Conservation (phyloP, 2,888 invertebrate species). For the Epirrita christyi region DNA sequence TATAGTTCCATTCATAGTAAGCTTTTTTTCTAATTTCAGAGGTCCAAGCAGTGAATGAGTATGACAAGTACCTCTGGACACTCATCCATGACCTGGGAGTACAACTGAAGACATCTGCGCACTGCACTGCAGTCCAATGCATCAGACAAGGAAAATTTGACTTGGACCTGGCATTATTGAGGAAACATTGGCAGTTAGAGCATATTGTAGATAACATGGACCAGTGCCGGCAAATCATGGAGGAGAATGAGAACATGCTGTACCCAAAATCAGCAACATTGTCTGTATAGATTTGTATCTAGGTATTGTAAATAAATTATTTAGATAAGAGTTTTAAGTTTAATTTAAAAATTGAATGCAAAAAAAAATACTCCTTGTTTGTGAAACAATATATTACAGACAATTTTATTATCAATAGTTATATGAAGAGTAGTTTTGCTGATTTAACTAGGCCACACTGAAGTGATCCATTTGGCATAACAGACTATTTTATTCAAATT, state of each 20-base stretch:
- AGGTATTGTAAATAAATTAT: conserved; percentile 20
- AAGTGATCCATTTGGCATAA: too few species aligned
- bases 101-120: conserved; percentile 91
- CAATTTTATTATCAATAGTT: too few species aligned
- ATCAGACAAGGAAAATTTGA: conserved; percentile 93
- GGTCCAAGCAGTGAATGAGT: conserved; percentile 94
- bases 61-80: conserved; percentile 89
- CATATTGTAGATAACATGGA: conserved; percentile 88
- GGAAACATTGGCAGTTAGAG: conserved; percentile 92
- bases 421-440: too few species aligned
- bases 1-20: not conserved
- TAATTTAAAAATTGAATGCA: not conserved
- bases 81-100: conserved; percentile 94
- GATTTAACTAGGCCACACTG: too few species aligned
- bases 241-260: conserved; percentile 75
- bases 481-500: too few species aligned
- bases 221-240: conserved; percentile 80
- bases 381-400: too few species aligned
- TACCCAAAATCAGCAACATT: conserved; percentile 65
- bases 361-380: too few species aligned
- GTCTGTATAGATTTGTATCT: conserved; percentile 31
- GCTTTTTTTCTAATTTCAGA: conserved; percentile 82
- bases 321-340: not conserved
- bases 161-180: conserved; percentile 89
- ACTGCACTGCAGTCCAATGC: conserved; percentile 92